phyloP scores from a whole-genome alignment of 2,797 vertebrate species.

The Rhynchotus rufescens region DNA sequence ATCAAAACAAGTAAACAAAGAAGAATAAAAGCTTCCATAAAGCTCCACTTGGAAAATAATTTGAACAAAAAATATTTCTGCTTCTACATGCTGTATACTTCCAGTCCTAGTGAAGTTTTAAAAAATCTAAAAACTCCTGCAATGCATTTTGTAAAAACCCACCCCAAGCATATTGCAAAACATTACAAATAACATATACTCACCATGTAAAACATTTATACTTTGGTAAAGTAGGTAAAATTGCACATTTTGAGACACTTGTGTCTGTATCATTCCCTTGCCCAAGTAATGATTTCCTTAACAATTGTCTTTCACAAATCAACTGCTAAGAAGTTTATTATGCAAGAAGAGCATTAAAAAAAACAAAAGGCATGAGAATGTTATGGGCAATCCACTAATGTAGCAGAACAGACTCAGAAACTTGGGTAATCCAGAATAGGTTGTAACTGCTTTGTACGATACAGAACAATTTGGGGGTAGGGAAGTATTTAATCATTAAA shows the following conservation, averaged over 20 bases:
- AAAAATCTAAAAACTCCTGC: background rate
- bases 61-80: background rate
- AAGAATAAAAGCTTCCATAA: background rate
- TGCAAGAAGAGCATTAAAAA: background rate
- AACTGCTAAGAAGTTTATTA: background rate
- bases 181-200: background rate
- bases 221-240: background rate
- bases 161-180: background rate
- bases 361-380: background rate
- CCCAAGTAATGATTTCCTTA: background rate
- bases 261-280: background rate
- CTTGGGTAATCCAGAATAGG: background rate
- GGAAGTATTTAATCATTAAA: background rate
- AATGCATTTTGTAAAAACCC: background rate
- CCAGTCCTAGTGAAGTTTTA: background rate
- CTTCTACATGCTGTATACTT: background rate
- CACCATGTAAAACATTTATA: background rate
- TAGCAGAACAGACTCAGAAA: background rate
- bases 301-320: background rate
- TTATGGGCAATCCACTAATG: background rate
- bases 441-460: conserved; percentile 20
- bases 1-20: background rate
- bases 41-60: background rate
- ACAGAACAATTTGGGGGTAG: background rate
- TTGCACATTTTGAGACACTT: background rate